Conservation (phyloP, 2,113 vertebrate genomes). For the Mesoclemmys tuberculata region DNA sequence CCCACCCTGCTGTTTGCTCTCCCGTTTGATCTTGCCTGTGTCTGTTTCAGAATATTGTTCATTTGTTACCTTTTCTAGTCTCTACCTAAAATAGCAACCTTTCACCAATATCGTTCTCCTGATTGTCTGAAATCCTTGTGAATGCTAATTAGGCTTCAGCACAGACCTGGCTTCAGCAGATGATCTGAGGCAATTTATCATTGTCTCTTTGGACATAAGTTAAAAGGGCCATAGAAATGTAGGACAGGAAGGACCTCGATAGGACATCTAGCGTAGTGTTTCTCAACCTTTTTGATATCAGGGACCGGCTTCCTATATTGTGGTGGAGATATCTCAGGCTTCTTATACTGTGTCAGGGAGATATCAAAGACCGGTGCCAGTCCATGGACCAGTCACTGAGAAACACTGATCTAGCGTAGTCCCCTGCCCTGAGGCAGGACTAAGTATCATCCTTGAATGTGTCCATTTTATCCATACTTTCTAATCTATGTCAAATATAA, state of each 20-base stretch:
- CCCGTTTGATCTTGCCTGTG: neutral
- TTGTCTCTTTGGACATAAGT: neutral
- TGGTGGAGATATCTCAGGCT: too few relatives aligned
- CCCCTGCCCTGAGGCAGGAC: neutral
- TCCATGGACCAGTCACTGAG: too few relatives aligned
- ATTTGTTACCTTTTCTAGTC: neutral
- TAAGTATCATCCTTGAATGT: neutral
- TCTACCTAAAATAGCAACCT: neutral
- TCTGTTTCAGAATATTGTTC: neutral
- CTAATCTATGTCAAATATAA: neutral
- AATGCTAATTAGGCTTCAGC: neutral
- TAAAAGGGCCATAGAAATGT: neutral
- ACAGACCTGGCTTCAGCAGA: neutral
- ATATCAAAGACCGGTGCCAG: too few relatives aligned
- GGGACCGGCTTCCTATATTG: too few relatives aligned
- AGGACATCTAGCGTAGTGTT: neutral
- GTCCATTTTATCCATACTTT: neutral
- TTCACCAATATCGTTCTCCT: neutral
- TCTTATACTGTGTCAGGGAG: too few relatives aligned
- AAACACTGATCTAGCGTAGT: neutral
- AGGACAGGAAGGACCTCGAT: neutral
- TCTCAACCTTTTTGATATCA: too few relatives aligned
- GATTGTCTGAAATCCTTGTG: neutral
- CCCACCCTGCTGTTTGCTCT: neutral
- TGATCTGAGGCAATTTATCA: neutral